Percentiles rank a stretch among this genome's conserved stretches.
Evolutionary conservation across 2,888 invertebrate species (phyloP).

Genomic region (Cryptocheilus praepositus): DNA sequence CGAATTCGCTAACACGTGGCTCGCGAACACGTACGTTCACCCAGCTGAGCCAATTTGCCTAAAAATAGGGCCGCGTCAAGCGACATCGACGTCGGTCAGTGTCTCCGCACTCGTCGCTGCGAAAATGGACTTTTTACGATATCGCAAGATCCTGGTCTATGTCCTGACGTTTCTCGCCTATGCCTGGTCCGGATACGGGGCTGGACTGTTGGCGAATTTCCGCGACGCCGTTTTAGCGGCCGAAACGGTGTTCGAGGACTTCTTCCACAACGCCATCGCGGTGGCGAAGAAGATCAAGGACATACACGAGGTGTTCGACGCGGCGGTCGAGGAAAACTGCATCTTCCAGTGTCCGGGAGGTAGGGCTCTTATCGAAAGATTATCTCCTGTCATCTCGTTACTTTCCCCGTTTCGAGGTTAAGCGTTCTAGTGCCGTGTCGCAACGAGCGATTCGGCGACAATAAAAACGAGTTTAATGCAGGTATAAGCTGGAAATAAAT

Average conservation of each 20-base stretch:
- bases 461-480: no score
- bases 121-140: conserved; percentile 84
- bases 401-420: no score
- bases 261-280: conserved; percentile 84
- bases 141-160: conserved; percentile 85
- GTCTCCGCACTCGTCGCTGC: not conserved
- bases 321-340: conserved; percentile 90
- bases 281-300: conserved; percentile 85
- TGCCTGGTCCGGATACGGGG: conserved; percentile 88
- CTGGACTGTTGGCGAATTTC: conserved; percentile 83
- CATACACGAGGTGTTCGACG: conserved; percentile 88
- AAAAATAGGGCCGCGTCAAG: conserved; percentile 50
- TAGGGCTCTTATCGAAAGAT: conserved; percentile 57
- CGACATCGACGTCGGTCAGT: conserved; percentile 11
- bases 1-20: conserved; percentile 34
- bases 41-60: conserved; percentile 43
- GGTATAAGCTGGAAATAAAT: no score
- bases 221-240: conserved; percentile 88
- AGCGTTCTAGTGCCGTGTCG: no score
- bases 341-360: conserved; percentile 85
- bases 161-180: conserved; percentile 85
- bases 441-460: no score
- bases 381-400: no score
- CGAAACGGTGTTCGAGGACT: conserved; percentile 87
- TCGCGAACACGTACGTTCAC: conserved; percentile 14